These are phyloP conservation scores for Spodoptera frugiperda DNA, from an alignment of 1,140 invertebrate species.

Conservation along the genomic window DNA sequence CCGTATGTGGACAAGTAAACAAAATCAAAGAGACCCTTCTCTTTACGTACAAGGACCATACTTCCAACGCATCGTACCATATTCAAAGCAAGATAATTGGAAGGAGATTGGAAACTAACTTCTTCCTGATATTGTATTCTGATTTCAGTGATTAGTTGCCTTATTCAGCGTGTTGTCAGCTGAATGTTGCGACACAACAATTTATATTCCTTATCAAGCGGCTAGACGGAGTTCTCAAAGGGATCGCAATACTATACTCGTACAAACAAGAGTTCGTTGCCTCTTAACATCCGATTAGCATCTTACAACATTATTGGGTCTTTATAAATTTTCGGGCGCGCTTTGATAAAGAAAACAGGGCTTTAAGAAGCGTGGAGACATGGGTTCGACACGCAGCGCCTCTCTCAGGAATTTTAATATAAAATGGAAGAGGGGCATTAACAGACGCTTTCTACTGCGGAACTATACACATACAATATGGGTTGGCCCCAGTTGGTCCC, in stretches of 20 bases:
- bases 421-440: constrained; percentile 4
- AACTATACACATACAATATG: neutral
- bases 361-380: constrained; percentile 5
- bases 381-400: constrained; percentile 32
- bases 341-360: neutral
- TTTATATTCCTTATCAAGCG: constrained; percentile 38
- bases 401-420: constrained; percentile 24
- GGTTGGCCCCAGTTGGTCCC: neutral
- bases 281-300: constrained; percentile 7
- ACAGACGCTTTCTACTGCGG: constrained; percentile 6
- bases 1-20: neutral
- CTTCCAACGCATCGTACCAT: constrained; percentile 17
- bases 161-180: constrained; percentile 7
- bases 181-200: constrained; percentile 22
- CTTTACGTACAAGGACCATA: constrained; percentile 17
- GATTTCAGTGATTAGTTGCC: constrained; percentile 37
- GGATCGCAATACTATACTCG: constrained; percentile 3
- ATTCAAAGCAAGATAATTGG: constrained; percentile 38
- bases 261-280: constrained; percentile 32
- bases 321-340: constrained; percentile 3
- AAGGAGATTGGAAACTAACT: constrained; percentile 19
- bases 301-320: constrained; percentile 18
- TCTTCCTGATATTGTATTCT: constrained; percentile 42
- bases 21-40: constrained; percentile 14
- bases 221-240: constrained; percentile 7